Base-by-base conservation (phyloP, 2,113 vertebrate genomes). In the Tinamus guttatus region DNA sequence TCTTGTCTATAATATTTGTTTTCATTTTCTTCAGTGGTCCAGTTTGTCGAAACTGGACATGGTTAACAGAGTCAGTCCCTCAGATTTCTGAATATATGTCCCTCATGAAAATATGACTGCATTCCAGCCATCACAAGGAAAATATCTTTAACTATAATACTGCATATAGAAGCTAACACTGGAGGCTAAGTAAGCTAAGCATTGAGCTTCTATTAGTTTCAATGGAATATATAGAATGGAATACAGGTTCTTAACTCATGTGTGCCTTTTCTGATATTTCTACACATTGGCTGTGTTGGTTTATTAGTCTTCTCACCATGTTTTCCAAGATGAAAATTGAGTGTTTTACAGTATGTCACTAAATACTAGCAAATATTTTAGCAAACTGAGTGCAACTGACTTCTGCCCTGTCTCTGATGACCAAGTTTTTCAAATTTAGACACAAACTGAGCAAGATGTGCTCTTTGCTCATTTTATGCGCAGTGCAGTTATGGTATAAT, bases 131-230 rank as follows among this genome's bases (percentile, higher is more conserved):
- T 28, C 9, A 28, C 24, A 81, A 11, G 34, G 40, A 40, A 76
- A 43, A 7, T 16, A 51, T 38, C 7, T 3, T 17, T 34, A 49
- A 16, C 1, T 28, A 3, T 45, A 79, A 54, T 13, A 40, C 8
- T 38, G 58, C 38, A 62, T 34, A 24, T 32, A 59, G 84, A 89
- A 90, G 4, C 1, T 51, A 20, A 4, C 14, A 9, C 14, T 41
- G 1, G 5, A 71, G 47, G 6, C 4, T 41, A 15, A 34, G 18
- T 10, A 19, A 65, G 5, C 2, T 51, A 13, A n/a, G 36, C 5
- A 34, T 0, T 1, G 34, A 0, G 0, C 8, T 60, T 8, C 41
- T 38, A 22, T 19, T 34, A 73, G 17, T 5, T 67, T 70, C 30
- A 38, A 20, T 58, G 16, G 4, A 75, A 36, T 62, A 62, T 36